These are phyloP conservation scores for Spicauda simplicius DNA, from an alignment of 2,888 invertebrate genomes.

Conservation along the genomic window DNA sequence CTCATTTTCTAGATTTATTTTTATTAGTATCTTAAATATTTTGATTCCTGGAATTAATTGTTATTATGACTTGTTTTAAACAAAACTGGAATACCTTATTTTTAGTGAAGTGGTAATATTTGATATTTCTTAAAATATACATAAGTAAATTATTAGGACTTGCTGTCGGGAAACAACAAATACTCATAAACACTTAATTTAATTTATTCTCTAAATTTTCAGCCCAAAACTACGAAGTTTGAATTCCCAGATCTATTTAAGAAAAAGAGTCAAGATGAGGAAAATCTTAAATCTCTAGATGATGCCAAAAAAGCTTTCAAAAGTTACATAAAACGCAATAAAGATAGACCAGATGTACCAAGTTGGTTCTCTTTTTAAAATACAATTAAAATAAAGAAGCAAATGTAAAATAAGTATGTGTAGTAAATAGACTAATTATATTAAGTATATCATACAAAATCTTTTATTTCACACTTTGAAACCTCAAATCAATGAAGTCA, in stretches of 20 bases:
- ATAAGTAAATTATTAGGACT: too few species aligned
- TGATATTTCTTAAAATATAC: too few species aligned
- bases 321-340: conserved; percentile 86
- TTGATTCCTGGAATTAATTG: too few species aligned
- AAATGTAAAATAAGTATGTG: background rate
- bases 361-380: conserved; percentile 91
- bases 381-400: background rate
- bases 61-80: too few species aligned
- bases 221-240: conserved; percentile 90
- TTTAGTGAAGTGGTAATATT: too few species aligned
- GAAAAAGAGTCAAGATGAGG: conserved; percentile 82
- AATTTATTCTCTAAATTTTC: conserved; percentile 52
- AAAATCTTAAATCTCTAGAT: conserved; percentile 85
- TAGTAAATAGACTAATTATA: background rate
- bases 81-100: too few species aligned
- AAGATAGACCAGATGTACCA: conserved; percentile 88
- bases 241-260: conserved; percentile 91
- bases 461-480: background rate
- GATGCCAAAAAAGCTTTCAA: conserved; percentile 86
- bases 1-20: too few species aligned
- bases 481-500: too few species aligned
- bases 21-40: too few species aligned
- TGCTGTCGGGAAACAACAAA: too few species aligned
- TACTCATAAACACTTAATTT: background rate
- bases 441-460: background rate